Conservation (phyloP, 2,797 vertebrate species). For the Eulemur coronatus region DNA sequence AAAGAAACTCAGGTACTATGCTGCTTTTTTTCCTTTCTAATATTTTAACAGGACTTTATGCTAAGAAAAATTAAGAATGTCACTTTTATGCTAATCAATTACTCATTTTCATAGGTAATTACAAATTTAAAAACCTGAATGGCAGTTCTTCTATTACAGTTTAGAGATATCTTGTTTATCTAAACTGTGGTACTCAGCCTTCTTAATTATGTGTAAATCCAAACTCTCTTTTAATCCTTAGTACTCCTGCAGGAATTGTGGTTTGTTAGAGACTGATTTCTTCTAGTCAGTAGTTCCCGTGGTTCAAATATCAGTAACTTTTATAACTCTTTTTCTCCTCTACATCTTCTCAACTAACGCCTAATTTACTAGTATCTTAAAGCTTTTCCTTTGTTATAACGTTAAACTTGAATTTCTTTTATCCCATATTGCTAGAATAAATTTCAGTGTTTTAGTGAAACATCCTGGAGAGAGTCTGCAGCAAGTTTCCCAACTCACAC, state of each 20-base stretch:
- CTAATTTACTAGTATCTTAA: neutral
- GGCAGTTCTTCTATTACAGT: neutral
- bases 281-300: neutral
- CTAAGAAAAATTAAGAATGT: neutral
- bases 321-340: neutral
- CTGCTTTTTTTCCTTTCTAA: neutral
- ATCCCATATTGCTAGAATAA: neutral
- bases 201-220: neutral
- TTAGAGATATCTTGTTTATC: neutral
- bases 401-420: constrained; percentile 22
- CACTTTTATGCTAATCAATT: constrained; percentile 25
- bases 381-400: neutral
- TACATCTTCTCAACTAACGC: neutral
- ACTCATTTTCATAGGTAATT: neutral
- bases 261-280: neutral
- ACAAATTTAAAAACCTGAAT: constrained; percentile 35
- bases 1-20: neutral
- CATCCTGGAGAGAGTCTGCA: neutral
- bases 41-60: neutral
- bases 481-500: neutral
- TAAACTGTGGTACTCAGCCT: neutral
- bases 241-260: neutral
- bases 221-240: neutral
- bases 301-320: neutral
- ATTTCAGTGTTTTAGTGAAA: neutral